phyloP scores from a whole-genome alignment of 2,113 vertebrate species.

The Nerophis lumbriciformis region DNA sequence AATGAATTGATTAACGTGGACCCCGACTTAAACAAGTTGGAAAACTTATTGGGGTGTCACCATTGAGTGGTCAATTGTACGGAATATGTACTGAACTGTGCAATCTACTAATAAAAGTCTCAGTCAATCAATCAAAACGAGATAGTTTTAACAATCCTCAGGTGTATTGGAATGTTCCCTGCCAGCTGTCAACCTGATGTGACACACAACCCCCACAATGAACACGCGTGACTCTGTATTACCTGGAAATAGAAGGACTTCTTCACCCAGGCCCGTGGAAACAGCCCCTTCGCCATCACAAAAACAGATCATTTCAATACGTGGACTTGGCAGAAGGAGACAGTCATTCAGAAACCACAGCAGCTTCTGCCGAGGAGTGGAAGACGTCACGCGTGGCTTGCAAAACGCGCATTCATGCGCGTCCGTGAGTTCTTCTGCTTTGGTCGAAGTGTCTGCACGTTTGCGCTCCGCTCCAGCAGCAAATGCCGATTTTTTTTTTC shows the following conservation, averaged over 20 bases:
- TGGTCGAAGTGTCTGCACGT: slow-evolving; percentile 6
- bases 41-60: too few relatives aligned
- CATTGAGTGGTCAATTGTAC: too few relatives aligned
- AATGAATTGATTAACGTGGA: too few relatives aligned
- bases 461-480: slow-evolving; percentile 31
- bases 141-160: slow-evolving; percentile 21
- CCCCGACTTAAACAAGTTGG: too few relatives aligned
- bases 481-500: neutral
- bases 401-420: neutral
- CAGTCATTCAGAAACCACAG: slow-evolving; percentile 33
- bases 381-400: neutral
- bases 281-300: slow-evolving; percentile 90
- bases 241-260: slow-evolving; percentile 86
- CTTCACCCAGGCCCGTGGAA: slow-evolving; percentile 86
- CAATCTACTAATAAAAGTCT: too few relatives aligned
- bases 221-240: slow-evolving; percentile 19
- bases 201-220: slow-evolving; percentile 6
- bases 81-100: too few relatives aligned
- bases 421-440: neutral
- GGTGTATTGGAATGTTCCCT: slow-evolving; percentile 15
- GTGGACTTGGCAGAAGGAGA: slow-evolving; percentile 56
- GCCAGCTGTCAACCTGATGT: slow-evolving; percentile 45
- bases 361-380: slow-evolving; percentile 9
- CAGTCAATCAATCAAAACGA: too few relatives aligned
- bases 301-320: slow-evolving; percentile 81